phyloP scores from a whole-genome alignment of 2,888 invertebrate genomes.

The Didymodactylos carnosus region DNA sequence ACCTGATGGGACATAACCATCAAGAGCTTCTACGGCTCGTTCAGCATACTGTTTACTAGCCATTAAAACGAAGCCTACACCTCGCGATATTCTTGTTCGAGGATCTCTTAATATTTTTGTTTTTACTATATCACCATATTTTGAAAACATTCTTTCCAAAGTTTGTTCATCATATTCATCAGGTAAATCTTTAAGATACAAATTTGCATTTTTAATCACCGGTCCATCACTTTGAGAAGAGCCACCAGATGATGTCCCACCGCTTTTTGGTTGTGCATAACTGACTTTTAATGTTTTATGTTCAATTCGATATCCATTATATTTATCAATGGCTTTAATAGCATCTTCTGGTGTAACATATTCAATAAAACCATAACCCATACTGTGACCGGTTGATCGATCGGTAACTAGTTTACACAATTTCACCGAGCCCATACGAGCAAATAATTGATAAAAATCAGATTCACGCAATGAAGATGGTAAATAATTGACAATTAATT shows the following conservation, averaged over 20 bases:
- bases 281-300: constrained; percentile 13
- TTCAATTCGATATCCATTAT: constrained; percentile 10
- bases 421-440: background rate
- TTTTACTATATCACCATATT: constrained; percentile 9
- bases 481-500: background rate
- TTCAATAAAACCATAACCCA: constrained; percentile 14
- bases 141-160: constrained; percentile 2
- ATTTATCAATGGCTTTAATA: constrained; percentile 1
- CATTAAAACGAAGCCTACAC: constrained; percentile 14
- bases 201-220: constrained; percentile 4
- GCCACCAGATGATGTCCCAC: background rate
- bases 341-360: constrained; percentile 8
- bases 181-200: constrained; percentile 12
- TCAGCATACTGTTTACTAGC: constrained; percentile 7
- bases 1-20: constrained; percentile 2
- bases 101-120: constrained; percentile 4
- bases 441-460: background rate
- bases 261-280: constrained; percentile 6
- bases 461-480: background rate
- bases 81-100: constrained; percentile 1
- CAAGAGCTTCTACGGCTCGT: constrained; percentile 4
- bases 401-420: background rate
- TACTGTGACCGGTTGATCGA: constrained; percentile 8
- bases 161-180: constrained; percentile 1
- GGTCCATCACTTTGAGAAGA: too few relatives aligned